Evolutionary conservation across 2,888 invertebrate genomes (phyloP).

Genomic region (Agriopis marginaria): DNA sequence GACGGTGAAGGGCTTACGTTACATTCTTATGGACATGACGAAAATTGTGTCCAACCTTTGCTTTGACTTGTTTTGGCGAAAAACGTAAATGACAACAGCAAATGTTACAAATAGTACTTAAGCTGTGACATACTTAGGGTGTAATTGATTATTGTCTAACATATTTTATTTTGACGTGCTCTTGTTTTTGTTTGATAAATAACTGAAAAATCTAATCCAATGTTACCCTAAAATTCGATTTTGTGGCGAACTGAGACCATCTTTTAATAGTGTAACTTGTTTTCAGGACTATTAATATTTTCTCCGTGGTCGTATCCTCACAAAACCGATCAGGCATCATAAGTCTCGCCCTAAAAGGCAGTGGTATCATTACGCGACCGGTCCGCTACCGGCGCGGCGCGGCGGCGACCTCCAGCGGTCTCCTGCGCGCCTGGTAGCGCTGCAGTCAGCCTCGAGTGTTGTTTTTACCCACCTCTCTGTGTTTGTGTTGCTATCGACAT

Average conservation of each 20-base stretch:
- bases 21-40: conserved; percentile 59
- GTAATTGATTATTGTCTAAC: no score
- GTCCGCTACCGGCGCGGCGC: conserved; percentile 64
- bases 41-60: neutral
- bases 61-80: neutral
- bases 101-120: neutral
- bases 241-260: no score
- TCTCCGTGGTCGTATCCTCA: conserved; percentile 64
- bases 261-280: no score
- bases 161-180: no score
- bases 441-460: conserved; percentile 65
- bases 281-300: neutral
- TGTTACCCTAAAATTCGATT: no score
- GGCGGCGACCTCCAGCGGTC: conserved; percentile 56
- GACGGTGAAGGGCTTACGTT: conserved; percentile 69
- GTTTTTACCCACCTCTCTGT: conserved; percentile 76
- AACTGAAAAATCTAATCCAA: no score
- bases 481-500: conserved; percentile 77
- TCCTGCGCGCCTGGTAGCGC: conserved; percentile 76
- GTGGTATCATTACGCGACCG: conserved; percentile 81
- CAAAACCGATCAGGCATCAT: conserved; percentile 68
- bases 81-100: neutral
- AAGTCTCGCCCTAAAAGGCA: conserved; percentile 82
- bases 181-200: no score
- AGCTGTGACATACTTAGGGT: no score